Evolutionary conservation across 1,140 invertebrate genomes (phyloP), one percentile per base, ranked within the genome.

Genomic region (Glomeris maerens): DNA sequence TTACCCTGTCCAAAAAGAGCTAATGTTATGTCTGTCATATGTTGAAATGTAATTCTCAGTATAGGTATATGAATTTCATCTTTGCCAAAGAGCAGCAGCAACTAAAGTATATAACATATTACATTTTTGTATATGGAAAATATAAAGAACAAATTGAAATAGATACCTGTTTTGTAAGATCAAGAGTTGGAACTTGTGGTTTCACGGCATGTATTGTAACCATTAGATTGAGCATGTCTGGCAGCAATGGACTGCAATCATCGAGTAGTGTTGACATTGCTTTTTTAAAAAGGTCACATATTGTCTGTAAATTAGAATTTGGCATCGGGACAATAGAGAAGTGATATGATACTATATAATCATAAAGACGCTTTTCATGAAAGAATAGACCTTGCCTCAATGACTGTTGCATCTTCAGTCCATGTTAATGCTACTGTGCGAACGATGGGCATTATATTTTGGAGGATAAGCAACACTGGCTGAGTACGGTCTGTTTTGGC

Each of bases 241-340:
- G 67, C 22, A 82, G 61, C 47, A 83, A 66, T 0, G 76, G 74
- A 38, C 71, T 66, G 52, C 76, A 77, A 46, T 79, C 77, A 53
- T 76, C 74, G 62, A 80, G 69, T 39, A 86, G 64, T 31, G 79
- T 78, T 5, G 72, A 70, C 10, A 84, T 65, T 2, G 76, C 73
- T 58, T 78, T 74, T 62, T 83, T 84, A 46, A 84, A 64, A 53
- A 81, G 68, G 40, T 72, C 70, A 65, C 81, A 82, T 36, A 84
- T 66, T 21, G 78, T 74, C 77, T 85, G 63, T 1, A 70, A 70
- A 49, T 14, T 29, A 7, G 17, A 36, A n/a, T n/a, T n/a, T n/a
- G n/a, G n/a, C n/a, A n/a, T n/a, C n/a, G n/a, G n/a, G n/a, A n/a
- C n/a, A n/a, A n/a, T n/a, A n/a, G n/a, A n/a, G n/a, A n/a, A n/a